These are phyloP conservation scores for Diachasma alloeum DNA, from an alignment of 1,140 invertebrate genomes.

Conservation along the genomic window DNA sequence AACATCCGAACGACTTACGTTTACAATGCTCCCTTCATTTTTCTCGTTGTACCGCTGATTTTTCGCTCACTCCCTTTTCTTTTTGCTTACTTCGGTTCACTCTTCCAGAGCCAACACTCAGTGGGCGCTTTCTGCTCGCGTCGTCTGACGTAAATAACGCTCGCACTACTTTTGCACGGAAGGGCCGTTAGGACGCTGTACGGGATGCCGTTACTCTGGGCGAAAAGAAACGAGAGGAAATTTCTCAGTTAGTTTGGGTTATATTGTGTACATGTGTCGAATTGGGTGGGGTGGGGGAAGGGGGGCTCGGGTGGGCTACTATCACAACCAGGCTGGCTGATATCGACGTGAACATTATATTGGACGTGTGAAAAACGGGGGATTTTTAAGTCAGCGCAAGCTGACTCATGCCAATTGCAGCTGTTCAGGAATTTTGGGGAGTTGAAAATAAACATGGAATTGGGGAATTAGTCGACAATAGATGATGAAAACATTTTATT, in stretches of 20 bases:
- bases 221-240: not conserved
- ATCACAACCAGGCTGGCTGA: not conserved
- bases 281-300: not conserved
- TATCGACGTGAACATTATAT: slow-evolving; percentile 29
- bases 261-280: slow-evolving; percentile 1
- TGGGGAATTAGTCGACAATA: not conserved
- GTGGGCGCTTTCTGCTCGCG: not conserved
- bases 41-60: not conserved
- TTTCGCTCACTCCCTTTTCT: not conserved
- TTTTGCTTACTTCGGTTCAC: not conserved
- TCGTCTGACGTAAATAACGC: slow-evolving; percentile 16
- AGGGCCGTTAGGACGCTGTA: not conserved
- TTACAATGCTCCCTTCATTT: not conserved
- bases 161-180: slow-evolving; percentile 12
- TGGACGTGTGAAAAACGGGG: slow-evolving; percentile 28
- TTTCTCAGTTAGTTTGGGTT: not conserved
- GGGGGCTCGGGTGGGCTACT: not conserved
- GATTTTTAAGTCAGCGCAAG: slow-evolving; percentile 27
- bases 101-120: not conserved
- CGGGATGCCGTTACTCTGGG: not conserved
- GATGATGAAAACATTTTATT: not conserved
- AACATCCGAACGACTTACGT: not conserved
- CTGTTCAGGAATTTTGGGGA: not conserved
- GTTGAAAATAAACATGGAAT: not conserved
- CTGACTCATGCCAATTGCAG: slow-evolving; percentile 28